A percentile compares a stretch with the other conserved stretches of the same genome.
phyloP scores from a whole-genome alignment of 2,113 vertebrate species.

The Indicator indicator region DNA sequence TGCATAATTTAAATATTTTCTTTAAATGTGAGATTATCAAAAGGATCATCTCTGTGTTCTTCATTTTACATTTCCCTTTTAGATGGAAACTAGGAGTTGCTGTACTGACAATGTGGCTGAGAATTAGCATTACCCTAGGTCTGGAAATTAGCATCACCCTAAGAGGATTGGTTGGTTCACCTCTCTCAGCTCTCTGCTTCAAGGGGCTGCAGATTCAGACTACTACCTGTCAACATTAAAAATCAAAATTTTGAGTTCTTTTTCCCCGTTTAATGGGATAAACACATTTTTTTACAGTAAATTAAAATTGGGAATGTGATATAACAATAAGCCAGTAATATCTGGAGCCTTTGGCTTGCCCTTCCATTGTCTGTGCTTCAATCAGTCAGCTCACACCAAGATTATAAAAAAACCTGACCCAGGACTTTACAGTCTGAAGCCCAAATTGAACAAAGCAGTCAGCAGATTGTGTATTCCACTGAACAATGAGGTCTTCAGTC shows the following conservation, averaged over 20 bases:
- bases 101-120: neutral
- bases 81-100: neutral
- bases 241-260: neutral
- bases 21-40: neutral
- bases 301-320: conserved; percentile 4
- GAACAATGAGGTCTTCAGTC: conserved; percentile 49
- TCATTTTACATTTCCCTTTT: neutral
- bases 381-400: conserved; percentile 58
- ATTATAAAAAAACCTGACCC: conserved; percentile 65
- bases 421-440: conserved; percentile 64
- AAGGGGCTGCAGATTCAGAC: neutral
- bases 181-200: neutral
- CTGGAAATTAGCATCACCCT: neutral
- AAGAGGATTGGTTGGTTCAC: neutral
- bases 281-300: neutral
- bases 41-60: neutral
- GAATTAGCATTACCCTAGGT: no score
- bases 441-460: conserved; percentile 58
- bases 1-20: neutral
- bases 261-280: neutral
- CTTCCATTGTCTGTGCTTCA: conserved; percentile 51
- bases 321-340: conserved; percentile 38
- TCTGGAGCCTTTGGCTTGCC: conserved; percentile 54
- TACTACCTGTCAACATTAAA: neutral
- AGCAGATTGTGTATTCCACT: conserved; percentile 41